A percentile compares a stretch with the other conserved stretches of the same genome.
phyloP scores from a whole-genome alignment of 2,888 invertebrate genomes.

The Acheta domesticus region DNA sequence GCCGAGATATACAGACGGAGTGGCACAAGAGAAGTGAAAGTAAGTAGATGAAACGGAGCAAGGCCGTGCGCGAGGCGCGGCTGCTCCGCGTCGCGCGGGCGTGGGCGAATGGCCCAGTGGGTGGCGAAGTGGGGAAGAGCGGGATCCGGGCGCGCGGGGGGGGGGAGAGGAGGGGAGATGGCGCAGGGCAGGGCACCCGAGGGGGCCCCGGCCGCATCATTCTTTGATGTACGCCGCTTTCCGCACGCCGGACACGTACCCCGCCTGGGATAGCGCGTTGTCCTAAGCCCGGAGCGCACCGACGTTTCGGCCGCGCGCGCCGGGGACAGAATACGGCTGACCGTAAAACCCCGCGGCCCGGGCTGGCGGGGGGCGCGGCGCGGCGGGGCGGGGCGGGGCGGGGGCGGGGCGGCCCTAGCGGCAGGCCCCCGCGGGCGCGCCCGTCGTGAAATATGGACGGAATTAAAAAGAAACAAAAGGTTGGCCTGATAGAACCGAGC shows the following conservation, averaged over 20 bases:
- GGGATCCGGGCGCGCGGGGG: too few relatives aligned
- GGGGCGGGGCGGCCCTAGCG: background rate
- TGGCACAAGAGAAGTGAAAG: too few relatives aligned
- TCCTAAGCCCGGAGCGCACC: background rate
- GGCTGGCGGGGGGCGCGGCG: background rate
- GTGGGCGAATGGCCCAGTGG: too few relatives aligned
- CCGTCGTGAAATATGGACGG: constrained; percentile 3
- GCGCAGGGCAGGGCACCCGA: background rate
- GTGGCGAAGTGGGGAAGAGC: too few relatives aligned
- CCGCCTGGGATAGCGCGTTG: background rate
- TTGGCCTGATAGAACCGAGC: background rate
- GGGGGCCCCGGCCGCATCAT: constrained; percentile 7
- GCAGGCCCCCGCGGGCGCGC: background rate
- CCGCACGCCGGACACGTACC: background rate
- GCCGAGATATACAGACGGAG: too few relatives aligned
- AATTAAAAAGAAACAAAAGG: constrained; percentile 18
- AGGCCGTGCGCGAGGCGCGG: too few relatives aligned
- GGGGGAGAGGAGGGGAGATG: too few relatives aligned
- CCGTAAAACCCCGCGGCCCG: background rate
- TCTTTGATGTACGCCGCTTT: background rate
- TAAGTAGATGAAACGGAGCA: too few relatives aligned
- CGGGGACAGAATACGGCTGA: background rate
- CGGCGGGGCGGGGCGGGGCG: background rate
- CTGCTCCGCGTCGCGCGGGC: too few relatives aligned
- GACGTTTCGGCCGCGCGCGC: background rate